Base-by-base conservation (phyloP, 2,888 invertebrate genomes). In the Atrina japonica region DNA sequence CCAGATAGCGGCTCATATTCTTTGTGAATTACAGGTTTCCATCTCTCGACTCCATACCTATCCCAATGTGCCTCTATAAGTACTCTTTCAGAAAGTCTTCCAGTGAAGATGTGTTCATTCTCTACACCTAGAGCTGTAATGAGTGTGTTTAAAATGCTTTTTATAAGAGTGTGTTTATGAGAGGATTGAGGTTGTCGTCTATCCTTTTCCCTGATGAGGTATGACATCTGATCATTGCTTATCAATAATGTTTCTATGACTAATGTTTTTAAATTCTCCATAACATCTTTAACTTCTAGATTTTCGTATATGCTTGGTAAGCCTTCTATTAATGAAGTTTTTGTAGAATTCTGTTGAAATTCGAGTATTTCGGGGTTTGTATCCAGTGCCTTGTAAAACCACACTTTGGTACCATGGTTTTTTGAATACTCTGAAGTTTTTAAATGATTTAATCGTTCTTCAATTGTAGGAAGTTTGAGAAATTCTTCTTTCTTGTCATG, bases 41-140 rank as follows among this genome's bases (percentile, higher is more conserved):
- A 25, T 16, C 80, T 70, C 23, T 76, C 67, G 41, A 85, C 74
- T 9, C 86, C 86, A 80, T 83, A 65, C 35, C 88, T 70, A 41
- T 83, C 79, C 97, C 97, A 98, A 90, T 95, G 96, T 29, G 96
- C 95, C 92, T 96, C 95, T 81, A 96, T 92, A 23, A 95, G 92
- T 3, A 97, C 95, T 75, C 95, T 93, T 83, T 93, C 92, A 89
- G 97, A 96, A 40, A 95, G 90, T 93, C 95, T 92, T 52, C 81
- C 69, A 1, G 76, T 80, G 18, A 70, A 56, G 16, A 89, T 67
- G 78, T 89, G 86, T 18, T 74, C 67, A 65, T 76, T 73, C 9
- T 80, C 59, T 18, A 73, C 21, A 66, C 66, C 60, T 14, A 72
- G 21, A 18, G 35, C 23, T 29, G 29, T 59, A 1, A 58, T 21